These are phyloP conservation scores for Candoia aspera DNA, from an alignment of 2,113 vertebrate species.

Conservation along the genomic window DNA sequence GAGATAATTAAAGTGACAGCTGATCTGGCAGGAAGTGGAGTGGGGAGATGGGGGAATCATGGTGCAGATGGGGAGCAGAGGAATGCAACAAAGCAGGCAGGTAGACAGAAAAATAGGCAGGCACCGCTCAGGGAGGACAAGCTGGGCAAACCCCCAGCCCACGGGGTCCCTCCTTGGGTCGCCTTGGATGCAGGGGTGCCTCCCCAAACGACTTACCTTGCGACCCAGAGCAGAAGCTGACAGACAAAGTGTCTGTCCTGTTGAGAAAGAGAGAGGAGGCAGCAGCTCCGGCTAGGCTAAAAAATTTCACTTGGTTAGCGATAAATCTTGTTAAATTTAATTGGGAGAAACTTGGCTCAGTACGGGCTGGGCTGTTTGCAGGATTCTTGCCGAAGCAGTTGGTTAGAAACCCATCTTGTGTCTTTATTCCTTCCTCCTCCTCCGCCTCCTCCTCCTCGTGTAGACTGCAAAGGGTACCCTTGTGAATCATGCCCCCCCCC, in stretches of 20 bases:
- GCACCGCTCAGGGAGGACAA: background rate
- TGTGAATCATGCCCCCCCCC: slow-evolving; percentile 39
- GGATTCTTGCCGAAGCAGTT: slow-evolving; percentile 70
- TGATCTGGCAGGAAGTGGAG: slow-evolving; percentile 19
- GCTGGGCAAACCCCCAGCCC: no score
- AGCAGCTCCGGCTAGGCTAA: slow-evolving; percentile 62
- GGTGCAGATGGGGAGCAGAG: background rate
- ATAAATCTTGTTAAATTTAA: slow-evolving; percentile 77
- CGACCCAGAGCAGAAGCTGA: slow-evolving; percentile 30
- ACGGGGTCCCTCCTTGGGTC: fast-evolving
- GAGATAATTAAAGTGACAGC: slow-evolving; percentile 72
- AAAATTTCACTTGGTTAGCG: slow-evolving; percentile 61
- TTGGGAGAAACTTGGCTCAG: slow-evolving; percentile 71
- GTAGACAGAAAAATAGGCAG: fast-evolving
- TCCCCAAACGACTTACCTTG: background rate
- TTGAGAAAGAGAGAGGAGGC: background rate
- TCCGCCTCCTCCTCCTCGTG: no score
- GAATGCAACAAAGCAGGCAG: background rate
- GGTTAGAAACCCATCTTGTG: slow-evolving; percentile 66
- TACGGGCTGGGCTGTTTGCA: slow-evolving; percentile 57
- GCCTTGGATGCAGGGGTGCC: slow-evolving; percentile 1
- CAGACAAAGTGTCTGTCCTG: background rate
- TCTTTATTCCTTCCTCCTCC: slow-evolving; percentile 10
- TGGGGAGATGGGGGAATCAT: background rate
- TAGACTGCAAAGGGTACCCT: background rate